Conservation (phyloP, 2,888 invertebrate species). For the Peribatodes rhomboidaria region DNA sequence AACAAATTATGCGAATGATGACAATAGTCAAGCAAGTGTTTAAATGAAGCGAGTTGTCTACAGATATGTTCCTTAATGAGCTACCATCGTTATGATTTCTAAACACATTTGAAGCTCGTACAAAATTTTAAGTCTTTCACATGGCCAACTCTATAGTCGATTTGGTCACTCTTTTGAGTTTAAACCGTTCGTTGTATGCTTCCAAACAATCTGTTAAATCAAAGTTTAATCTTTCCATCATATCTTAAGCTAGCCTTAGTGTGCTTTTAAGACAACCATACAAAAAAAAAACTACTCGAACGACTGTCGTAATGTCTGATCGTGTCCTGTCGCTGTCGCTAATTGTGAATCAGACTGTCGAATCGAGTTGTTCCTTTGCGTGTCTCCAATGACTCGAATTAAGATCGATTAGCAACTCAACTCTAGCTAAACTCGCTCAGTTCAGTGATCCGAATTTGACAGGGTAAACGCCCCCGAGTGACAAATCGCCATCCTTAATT, state of each 20-base stretch:
- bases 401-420: slow-evolving; percentile 36
- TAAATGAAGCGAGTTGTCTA: too few species aligned
- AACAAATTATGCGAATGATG: too few species aligned
- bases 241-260: not conserved
- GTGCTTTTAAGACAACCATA: not conserved
- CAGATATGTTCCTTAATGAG: too few species aligned
- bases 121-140: too few species aligned
- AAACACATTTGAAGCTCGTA: too few species aligned
- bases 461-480: slow-evolving; percentile 30
- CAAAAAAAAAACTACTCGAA: not conserved
- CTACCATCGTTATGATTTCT: too few species aligned
- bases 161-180: too few species aligned
- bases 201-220: too few species aligned
- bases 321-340: slow-evolving; percentile 4
- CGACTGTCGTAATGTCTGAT: not conserved
- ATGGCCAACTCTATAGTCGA: too few species aligned
- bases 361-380: slow-evolving; percentile 26
- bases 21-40: too few species aligned
- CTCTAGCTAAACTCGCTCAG: slow-evolving; percentile 30
- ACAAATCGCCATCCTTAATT: slow-evolving; percentile 31
- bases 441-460: slow-evolving; percentile 35
- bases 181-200: too few species aligned
- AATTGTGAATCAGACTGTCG: slow-evolving; percentile 10
- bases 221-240: not conserved
- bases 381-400: slow-evolving; percentile 34